Percentiles rank a stretch among this genome's conserved stretches.
These are phyloP conservation scores for Terrapene triunguis DNA, from an alignment of 2,113 vertebrate genomes.

Conservation along the genomic window DNA sequence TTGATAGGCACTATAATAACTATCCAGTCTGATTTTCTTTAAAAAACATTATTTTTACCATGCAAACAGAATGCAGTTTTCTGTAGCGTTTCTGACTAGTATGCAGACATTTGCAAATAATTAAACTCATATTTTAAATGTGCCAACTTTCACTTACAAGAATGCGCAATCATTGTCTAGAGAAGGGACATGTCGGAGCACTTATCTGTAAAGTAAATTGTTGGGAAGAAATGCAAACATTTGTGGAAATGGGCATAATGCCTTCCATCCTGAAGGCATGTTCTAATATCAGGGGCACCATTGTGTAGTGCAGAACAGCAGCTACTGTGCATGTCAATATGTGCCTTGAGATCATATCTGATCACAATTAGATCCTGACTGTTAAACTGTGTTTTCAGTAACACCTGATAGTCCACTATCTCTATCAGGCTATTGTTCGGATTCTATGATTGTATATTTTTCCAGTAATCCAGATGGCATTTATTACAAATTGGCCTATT, in stretches of 20 bases:
- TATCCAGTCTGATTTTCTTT: not conserved
- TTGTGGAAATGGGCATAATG: not conserved
- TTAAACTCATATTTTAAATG: not conserved
- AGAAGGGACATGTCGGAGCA: not conserved
- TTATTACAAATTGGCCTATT: conserved; percentile 63
- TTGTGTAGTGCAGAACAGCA: not conserved
- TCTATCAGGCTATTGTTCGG: conserved; percentile 36
- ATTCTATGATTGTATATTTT: conserved; percentile 41
- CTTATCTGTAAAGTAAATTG: not conserved
- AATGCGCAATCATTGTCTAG: not conserved
- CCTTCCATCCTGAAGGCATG: not conserved
- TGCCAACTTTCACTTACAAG: not conserved
- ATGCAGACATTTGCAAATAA: not conserved
- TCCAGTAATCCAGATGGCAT: conserved; percentile 72
- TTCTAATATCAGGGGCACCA: not conserved
- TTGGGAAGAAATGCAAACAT: conserved; percentile 19
- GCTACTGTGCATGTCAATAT: conserved; percentile 23
- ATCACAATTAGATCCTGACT: not conserved
- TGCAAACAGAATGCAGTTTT: not conserved
- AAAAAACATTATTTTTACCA: accelerated
- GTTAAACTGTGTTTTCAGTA: conserved; percentile 50
- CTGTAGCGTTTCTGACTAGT: not conserved
- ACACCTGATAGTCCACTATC: not conserved
- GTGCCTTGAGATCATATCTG: not conserved
- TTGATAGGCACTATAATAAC: not conserved